Base-by-base conservation (phyloP, 2,888 invertebrate species). In the Dicyrtomina minuta region DNA sequence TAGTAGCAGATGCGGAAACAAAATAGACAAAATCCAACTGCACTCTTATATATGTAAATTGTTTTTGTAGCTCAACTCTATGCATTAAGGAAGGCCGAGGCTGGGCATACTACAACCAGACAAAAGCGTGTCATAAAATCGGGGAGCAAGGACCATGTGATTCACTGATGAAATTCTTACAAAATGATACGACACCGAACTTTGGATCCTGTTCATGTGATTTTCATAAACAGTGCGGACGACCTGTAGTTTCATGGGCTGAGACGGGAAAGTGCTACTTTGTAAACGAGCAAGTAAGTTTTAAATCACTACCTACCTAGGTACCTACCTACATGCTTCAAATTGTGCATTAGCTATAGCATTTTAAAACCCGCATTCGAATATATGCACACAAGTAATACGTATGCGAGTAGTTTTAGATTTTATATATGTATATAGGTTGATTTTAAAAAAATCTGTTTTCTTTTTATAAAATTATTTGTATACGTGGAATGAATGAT, bases 251-350 rank as follows among this genome's bases (percentile, higher is more conserved):
- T 15, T 8, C 39, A 12, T 68, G 68, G 68, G 44, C 49, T 5
- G 43, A 39, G n/a, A 56, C 58, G 24, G 55, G 55, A 17, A 60
- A 55, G 43, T 68, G 68, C 55, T 68, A 68, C 39, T 68, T 68
- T 44, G 61, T 68, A 17, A 55, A 68, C 22, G 61, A 61, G 13
- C 60, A 68, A 55, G 68, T 65, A 51, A 26, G 13, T 33, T 33
- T 33, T 8, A 33, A 33, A 33, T 33, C n/a, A n/a, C n/a, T n/a
- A 24, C 22, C 12, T 20, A 22, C 22, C 20, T n/a, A n/a, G 12
- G 10, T n/a, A 17, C 12, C n/a, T n/a, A 17, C 8, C 43, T 41
- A 41, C n/a, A n/a, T n/a, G n/a, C n/a, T n/a, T n/a, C n/a, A n/a
- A n/a, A n/a, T n/a, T n/a, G n/a, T n/a, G n/a, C n/a, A n/a, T 43